These are phyloP conservation scores for Cinclus cinclus DNA, from an alignment of 2,113 vertebrate species.

Conservation along the genomic window DNA sequence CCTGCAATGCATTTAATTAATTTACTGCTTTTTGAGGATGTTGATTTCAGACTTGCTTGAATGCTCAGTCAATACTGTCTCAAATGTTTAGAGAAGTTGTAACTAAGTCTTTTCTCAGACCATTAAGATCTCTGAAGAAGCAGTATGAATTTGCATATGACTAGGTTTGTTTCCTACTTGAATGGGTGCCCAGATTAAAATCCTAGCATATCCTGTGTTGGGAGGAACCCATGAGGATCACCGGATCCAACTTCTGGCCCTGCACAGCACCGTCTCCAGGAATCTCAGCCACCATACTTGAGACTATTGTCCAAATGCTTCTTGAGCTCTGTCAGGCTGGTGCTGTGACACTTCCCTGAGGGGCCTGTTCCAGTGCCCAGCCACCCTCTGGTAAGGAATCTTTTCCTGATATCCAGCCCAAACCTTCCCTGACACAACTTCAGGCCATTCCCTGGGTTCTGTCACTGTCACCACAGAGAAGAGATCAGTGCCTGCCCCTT, in stretches of 20 bases:
- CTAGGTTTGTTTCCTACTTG: neutral
- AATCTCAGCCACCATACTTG: neutral
- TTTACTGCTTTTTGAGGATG: neutral
- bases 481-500: neutral
- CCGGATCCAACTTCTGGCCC: fast-evolving
- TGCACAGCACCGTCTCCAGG: neutral
- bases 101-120: neutral
- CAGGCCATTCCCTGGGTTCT: neutral
- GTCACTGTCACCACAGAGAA: neutral
- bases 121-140: neutral
- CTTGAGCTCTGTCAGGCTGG: neutral
- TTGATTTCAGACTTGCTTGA: neutral
- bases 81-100: neutral
- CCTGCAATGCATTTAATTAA: neutral
- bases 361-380: neutral
- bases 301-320: fast-evolving
- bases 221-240: neutral
- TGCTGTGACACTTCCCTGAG: neutral
- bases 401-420: neutral
- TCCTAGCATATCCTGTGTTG: neutral
- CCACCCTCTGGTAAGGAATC: neutral
- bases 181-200: neutral
- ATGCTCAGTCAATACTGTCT: neutral
- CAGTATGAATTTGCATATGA: neutral
- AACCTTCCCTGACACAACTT: neutral